Evolutionary conservation across 2,888 invertebrate genomes (phyloP).

Genomic region (Ligdia adustata): DNA sequence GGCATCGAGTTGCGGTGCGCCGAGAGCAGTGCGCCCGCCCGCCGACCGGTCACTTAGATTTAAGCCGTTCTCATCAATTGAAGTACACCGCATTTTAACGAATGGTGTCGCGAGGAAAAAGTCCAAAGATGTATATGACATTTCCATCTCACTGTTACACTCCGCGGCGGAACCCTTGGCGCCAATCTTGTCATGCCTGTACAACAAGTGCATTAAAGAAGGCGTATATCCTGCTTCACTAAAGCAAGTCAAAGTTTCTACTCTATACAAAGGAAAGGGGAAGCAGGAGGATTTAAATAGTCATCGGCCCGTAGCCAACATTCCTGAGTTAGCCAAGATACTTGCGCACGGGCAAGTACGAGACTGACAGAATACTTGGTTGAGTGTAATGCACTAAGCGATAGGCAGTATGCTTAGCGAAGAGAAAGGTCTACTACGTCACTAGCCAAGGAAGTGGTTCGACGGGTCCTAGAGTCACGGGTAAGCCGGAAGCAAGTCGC

Average conservation of each 20-base stretch:
- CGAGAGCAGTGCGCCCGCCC: not conserved
- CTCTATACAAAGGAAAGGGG: not conserved
- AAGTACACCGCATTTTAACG: not conserved
- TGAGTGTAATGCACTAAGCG: not conserved
- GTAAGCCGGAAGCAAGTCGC: not conserved
- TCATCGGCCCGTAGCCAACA: not conserved
- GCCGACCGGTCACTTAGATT: not conserved
- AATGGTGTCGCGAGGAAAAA: not conserved
- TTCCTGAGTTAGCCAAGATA: not conserved
- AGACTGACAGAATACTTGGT: not conserved
- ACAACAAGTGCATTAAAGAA: not conserved
- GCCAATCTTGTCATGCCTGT: not conserved
- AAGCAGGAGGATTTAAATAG: too few relatives aligned
- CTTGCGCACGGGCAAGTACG: not conserved
- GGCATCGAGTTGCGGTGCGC: not conserved
- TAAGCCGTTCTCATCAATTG: not conserved
- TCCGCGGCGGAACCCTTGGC: not conserved
- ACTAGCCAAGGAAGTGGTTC: not conserved
- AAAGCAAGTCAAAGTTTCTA: not conserved
- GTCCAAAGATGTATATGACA: slow-evolving; percentile 7
- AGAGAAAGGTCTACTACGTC: too few relatives aligned
- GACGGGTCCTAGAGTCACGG: not conserved
- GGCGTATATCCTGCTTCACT: not conserved
- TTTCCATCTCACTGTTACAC: not conserved
- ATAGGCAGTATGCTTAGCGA: too few relatives aligned